phyloP scores from a whole-genome alignment of 2,113 vertebrate genomes.

The Macquaria ambigua region DNA sequence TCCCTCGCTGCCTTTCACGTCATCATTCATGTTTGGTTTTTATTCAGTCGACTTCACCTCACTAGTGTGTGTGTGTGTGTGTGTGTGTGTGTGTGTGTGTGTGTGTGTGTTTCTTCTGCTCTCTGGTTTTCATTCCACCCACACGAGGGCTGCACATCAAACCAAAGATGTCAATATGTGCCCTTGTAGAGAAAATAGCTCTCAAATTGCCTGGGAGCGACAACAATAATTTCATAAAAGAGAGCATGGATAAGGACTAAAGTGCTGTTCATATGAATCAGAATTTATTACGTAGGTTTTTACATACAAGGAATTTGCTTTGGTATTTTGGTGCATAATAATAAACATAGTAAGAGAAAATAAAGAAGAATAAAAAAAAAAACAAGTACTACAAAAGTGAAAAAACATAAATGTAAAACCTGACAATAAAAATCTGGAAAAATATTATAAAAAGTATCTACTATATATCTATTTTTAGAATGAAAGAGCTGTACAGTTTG shows the following conservation, averaged over 20 bases:
- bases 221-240: not conserved
- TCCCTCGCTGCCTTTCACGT: not conserved
- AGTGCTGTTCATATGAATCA: not conserved
- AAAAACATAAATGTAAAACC: no score
- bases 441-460: no score
- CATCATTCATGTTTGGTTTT: not conserved
- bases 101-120: not conserved
- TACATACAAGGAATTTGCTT: no score
- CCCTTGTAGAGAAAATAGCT: not conserved
- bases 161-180: slow-evolving; percentile 5
- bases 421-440: no score
- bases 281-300: no score
- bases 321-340: no score
- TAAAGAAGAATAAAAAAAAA: no score
- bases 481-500: no score
- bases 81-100: no score
- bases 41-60: slow-evolving; percentile 6
- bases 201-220: not conserved
- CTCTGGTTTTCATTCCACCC: slow-evolving; percentile 18
- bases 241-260: not conserved
- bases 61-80: not conserved
- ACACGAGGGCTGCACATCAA: not conserved
- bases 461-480: no score
- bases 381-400: no score
- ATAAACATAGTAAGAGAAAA: no score